Percentiles rank a stretch among this genome's conserved stretches.
Evolutionary conservation across 2,888 invertebrate species (phyloP).

Genomic region (Eupithecia tripunctaria): DNA sequence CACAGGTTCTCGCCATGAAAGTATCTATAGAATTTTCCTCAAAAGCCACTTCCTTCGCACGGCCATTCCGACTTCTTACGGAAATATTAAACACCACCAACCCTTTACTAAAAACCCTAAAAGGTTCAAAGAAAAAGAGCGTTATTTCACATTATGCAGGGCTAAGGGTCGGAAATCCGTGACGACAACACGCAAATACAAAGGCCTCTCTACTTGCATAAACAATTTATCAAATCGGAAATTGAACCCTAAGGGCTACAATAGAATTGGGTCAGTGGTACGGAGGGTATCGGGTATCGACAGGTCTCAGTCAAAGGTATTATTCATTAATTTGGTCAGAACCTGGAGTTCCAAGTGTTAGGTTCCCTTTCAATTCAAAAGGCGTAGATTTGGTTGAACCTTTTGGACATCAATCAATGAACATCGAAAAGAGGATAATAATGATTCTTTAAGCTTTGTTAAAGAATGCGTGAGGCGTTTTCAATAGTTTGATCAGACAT

Average conservation of each 20-base stretch:
- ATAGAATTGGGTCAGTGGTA: conserved; percentile 15
- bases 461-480: not conserved
- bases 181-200: conserved; percentile 41
- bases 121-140: conserved; percentile 16
- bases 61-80: conserved; percentile 9
- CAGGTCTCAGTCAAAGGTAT: conserved; percentile 2
- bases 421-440: not conserved
- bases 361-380: not conserved
- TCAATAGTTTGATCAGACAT: too few species aligned
- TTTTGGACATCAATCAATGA: not conserved
- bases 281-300: conserved; percentile 2
- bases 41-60: not conserved
- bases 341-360: not conserved
- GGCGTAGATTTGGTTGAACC: not conserved
- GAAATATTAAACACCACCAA: conserved; percentile 15
- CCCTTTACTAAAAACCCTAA: conserved; percentile 17
- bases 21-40: not conserved
- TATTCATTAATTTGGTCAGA: conserved; percentile 1
- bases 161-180: conserved; percentile 39
- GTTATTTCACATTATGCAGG: conserved; percentile 38
- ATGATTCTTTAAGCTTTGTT: not conserved
- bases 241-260: conserved; percentile 37
- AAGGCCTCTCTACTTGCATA: conserved; percentile 43
- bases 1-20: not conserved
- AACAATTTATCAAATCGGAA: conserved; percentile 45